Percentiles rank a stretch among this genome's conserved stretches.
These are phyloP conservation scores for Amaurobius ferox DNA, from an alignment of 2,888 invertebrate genomes.

Conservation along the genomic window DNA sequence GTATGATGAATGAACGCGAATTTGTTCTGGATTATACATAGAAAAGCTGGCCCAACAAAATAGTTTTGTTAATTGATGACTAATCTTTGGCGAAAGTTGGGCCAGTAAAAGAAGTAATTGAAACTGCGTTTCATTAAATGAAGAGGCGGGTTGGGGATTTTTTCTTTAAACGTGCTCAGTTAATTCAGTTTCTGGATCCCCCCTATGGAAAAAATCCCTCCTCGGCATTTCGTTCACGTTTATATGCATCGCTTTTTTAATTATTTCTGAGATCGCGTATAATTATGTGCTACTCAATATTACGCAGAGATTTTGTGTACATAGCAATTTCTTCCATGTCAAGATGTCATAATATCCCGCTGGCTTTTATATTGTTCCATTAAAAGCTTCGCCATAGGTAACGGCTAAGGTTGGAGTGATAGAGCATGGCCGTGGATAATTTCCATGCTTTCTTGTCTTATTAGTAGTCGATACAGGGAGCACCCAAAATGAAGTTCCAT, in stretches of 20 bases:
- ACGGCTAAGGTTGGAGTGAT: background rate
- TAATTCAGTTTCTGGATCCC: slow-evolving; percentile 40
- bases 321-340: slow-evolving; percentile 21
- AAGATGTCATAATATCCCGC: slow-evolving; percentile 20
- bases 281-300: slow-evolving; percentile 65
- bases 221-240: slow-evolving; percentile 67
- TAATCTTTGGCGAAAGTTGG: slow-evolving; percentile 71
- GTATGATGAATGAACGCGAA: slow-evolving; percentile 71
- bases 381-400: slow-evolving; percentile 7
- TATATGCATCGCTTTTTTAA: slow-evolving; percentile 59
- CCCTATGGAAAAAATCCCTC: slow-evolving; percentile 4
- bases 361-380: slow-evolving; percentile 15
- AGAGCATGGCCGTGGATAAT: background rate
- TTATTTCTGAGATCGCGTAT: slow-evolving; percentile 54
- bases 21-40: slow-evolving; percentile 71
- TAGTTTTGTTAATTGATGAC: slow-evolving; percentile 72
- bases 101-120: slow-evolving; percentile 71
- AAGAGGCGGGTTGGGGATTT: slow-evolving; percentile 62
- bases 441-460: background rate
- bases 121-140: slow-evolving; percentile 72
- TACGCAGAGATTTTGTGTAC: slow-evolving; percentile 34
- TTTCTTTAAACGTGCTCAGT: slow-evolving; percentile 40
- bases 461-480: slow-evolving; percentile 7
- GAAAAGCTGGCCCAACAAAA: slow-evolving; percentile 72
- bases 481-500: background rate